Conservation (phyloP, 2,797 vertebrate genomes). For the Heteromormyrus szaboi region DNA sequence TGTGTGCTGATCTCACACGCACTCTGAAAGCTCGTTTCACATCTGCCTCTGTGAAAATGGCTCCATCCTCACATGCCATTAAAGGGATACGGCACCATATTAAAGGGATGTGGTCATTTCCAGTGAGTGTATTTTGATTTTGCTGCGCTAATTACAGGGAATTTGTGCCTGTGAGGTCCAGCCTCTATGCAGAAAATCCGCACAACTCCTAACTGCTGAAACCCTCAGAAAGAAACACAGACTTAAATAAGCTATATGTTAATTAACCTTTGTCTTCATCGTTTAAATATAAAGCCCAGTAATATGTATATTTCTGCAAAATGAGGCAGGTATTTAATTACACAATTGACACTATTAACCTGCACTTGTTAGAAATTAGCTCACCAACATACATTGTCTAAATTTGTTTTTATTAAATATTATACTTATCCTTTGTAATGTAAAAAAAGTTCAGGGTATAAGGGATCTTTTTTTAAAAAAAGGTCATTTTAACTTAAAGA, state of each 20-base stretch:
- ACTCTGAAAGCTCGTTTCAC: neutral
- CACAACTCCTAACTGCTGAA: neutral
- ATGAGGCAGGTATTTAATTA: constrained; percentile 2
- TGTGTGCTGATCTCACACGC: neutral
- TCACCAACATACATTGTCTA: neutral
- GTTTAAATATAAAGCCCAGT: neutral
- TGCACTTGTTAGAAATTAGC: neutral
- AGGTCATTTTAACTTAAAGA: neutral
- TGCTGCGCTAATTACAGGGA: neutral
- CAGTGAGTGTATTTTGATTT: neutral
- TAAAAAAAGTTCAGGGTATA: neutral
- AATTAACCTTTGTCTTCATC: neutral
- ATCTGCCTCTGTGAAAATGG: neutral
- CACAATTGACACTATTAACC: neutral
- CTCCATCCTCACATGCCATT: neutral
- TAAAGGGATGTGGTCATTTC: neutral
- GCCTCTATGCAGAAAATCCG: neutral
- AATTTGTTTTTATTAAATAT: constrained; percentile 4
- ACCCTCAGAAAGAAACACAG: neutral
- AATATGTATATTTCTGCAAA: neutral
- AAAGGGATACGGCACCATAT: neutral
- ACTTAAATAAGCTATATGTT: neutral
- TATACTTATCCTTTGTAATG: neutral
- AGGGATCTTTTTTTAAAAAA: neutral
- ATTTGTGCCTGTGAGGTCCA: neutral